Base-by-base conservation (phyloP, 2,888 invertebrate species). In the Erynnis tages region DNA sequence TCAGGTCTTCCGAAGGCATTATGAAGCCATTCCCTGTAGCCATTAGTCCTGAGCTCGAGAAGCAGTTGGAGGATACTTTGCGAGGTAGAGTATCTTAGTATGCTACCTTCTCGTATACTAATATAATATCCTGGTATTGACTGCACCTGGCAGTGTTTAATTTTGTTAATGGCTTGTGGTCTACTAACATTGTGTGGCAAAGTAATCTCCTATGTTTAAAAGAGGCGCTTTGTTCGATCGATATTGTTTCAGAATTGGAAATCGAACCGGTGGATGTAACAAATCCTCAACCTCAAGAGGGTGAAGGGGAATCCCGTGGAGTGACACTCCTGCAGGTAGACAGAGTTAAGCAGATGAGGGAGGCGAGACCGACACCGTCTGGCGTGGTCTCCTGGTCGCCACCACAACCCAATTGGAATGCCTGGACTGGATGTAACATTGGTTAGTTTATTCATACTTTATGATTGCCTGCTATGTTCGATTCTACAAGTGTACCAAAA, bases 331-430 rank as follows among this genome's bases (percentile, higher is more conserved):
- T 84, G 4, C 86, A 87, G 58, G 55, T 80, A 44, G 83, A 86
- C 61, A 65, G 83, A 1, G 71, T 89, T 79, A 54, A 75, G 92
- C 74, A 94, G 50, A 94, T 95, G 82, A 82, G 91, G 8, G 91
- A 92, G 8, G 91, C 92, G 0, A 89, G 91, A 30, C 91, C 91
- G 0, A 90, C 91, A 23, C 83, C 91, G 0, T 93, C 93, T 0
- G 96, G 96, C 0, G 97, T 97, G 0, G 97, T 99, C 1, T 93
- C 97, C 0, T 99, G 99, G 99, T 96, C 97, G 0, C 99, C 99
- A 0, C 98, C 99, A 0, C 94, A 95, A 67, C 92, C 93, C 2
- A 99, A 99, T 80, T 99, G 99, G 98, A 98, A 99, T 80, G 95
- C 98, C 0, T 99, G 99, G 99, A 94, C 94, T 10, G 95, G 94